Evolutionary conservation across 2,888 invertebrate genomes (phyloP).

Genomic region (Camponotus fellah): DNA sequence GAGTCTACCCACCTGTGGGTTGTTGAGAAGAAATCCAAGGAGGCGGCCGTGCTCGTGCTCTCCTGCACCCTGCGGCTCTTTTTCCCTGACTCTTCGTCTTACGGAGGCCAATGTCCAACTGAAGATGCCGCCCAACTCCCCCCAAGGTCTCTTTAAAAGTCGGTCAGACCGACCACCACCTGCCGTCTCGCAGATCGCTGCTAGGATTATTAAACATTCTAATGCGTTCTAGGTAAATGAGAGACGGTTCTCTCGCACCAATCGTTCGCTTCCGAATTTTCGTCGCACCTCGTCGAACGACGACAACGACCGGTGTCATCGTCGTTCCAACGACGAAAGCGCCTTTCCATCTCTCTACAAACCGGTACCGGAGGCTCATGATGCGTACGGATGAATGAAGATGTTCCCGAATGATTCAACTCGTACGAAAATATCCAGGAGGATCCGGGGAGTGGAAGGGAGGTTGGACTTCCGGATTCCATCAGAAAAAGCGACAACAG

Average conservation of each 20-base stretch:
- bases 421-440: constrained; percentile 38
- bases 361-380: constrained; percentile 53
- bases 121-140: constrained; percentile 84
- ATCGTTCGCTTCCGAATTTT: constrained; percentile 20
- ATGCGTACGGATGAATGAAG: constrained; percentile 42
- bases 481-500: constrained; percentile 48
- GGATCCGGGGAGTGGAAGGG: neutral
- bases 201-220: constrained; percentile 83
- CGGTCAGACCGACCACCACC: constrained; percentile 82
- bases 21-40: constrained; percentile 43
- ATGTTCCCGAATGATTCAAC: constrained; percentile 61
- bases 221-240: constrained; percentile 78
- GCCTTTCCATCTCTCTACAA: constrained; percentile 55
- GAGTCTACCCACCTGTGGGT: constrained; percentile 45
- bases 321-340: constrained; percentile 44
- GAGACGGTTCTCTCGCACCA: constrained; percentile 60
- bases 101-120: constrained; percentile 85
- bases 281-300: neutral
- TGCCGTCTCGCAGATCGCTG: constrained; percentile 71
- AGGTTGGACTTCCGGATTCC: constrained; percentile 43
- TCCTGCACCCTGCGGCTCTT: constrained; percentile 81
- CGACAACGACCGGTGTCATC: neutral
- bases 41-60: constrained; percentile 62
- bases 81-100: constrained; percentile 84
- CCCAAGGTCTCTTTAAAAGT: constrained; percentile 83